Percentiles rank a stretch among this genome's conserved stretches.
Conservation (phyloP, 1,140 invertebrate genomes). For the Drosophila grimshawi region DNA sequence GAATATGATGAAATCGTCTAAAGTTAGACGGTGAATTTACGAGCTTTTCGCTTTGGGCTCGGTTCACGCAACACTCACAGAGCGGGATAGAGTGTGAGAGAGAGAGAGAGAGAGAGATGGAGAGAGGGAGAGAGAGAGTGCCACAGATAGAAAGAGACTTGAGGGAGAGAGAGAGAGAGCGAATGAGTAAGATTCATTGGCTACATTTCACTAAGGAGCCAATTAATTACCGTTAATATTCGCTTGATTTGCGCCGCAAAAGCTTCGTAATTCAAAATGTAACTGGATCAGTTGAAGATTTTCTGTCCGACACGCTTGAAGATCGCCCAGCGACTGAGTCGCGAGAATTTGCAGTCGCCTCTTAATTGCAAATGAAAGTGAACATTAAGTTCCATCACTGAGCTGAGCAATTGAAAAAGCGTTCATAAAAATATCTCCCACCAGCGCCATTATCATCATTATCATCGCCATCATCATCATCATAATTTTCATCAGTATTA, state of each 20-base stretch:
- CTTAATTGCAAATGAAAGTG: conserved; percentile 68
- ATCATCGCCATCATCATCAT: conserved; percentile 38
- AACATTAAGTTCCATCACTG: conserved; percentile 30
- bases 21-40: conserved; percentile 65
- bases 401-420: conserved; percentile 35
- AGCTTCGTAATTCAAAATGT: conserved; percentile 19
- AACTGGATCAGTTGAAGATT: conserved; percentile 26
- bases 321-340: conserved; percentile 55
- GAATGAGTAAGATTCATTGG: conserved; percentile 13
- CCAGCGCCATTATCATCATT: conserved; percentile 8
- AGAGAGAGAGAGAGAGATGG: conserved; percentile 1
- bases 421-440: conserved; percentile 24
- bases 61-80: conserved; percentile 46
- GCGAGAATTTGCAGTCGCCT: conserved; percentile 46
- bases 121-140: background rate
- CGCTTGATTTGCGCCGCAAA: conserved; percentile 38
- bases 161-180: conserved; percentile 16
- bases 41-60: conserved; percentile 42
- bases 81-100: background rate
- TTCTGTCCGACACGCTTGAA: conserved; percentile 41
- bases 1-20: conserved; percentile 75
- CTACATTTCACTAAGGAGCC: background rate
- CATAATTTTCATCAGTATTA: conserved; percentile 34
- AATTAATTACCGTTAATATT: conserved; percentile 70
- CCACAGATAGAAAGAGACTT: too few relatives aligned